A percentile compares a stretch with the other conserved stretches of the same genome.
phyloP scores from a whole-genome alignment of 2,113 vertebrate species.

The Gopherus evgoodei region DNA sequence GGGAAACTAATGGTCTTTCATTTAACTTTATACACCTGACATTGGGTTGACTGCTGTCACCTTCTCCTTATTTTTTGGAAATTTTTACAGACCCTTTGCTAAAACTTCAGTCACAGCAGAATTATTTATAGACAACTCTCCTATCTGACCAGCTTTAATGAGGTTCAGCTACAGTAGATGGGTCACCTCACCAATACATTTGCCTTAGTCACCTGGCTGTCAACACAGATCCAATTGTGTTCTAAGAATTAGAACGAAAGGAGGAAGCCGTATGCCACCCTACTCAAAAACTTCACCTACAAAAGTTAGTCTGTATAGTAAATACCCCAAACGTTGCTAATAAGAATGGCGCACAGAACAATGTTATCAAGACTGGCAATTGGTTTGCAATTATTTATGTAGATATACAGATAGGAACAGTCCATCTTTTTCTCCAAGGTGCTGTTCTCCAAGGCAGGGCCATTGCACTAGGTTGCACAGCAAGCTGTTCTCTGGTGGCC shows the following conservation, averaged over 20 bases:
- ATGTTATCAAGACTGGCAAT: not conserved
- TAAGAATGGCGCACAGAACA: not conserved
- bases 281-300: accelerated
- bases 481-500: constrained; percentile 77
- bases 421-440: not conserved
- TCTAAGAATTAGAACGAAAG: not conserved
- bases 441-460: not conserved
- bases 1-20: not conserved
- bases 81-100: not conserved
- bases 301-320: not conserved
- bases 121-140: not conserved
- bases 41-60: not conserved
- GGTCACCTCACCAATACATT: not conserved
- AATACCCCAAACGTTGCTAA: not conserved
- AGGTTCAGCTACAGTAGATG: accelerated
- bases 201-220: not conserved
- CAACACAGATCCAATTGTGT: accelerated
- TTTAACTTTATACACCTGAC: not conserved
- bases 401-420: not conserved
- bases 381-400: not conserved
- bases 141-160: too few relatives aligned
- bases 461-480: not conserved
- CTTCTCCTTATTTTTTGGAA: not conserved
- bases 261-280: not conserved
- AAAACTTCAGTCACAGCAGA: not conserved